phyloP scores from a whole-genome alignment of 2,888 invertebrate genomes.

The Drosophila kambysellisi region DNA sequence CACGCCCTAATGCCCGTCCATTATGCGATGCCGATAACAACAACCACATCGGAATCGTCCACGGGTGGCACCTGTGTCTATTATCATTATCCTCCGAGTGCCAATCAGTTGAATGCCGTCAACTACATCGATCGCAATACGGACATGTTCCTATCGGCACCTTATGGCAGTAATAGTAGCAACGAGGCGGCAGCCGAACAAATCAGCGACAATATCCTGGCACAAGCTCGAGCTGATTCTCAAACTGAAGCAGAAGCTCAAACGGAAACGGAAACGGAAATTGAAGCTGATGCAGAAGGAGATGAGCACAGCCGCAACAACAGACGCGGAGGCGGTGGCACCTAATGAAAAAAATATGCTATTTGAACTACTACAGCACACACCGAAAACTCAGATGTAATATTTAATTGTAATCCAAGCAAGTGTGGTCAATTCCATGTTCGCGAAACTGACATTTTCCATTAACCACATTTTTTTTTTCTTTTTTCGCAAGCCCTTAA shows the following conservation, averaged over 20 bases:
- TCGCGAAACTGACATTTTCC: neutral
- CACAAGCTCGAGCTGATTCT: neutral
- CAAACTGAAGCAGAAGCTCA: neutral
- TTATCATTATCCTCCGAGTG: conserved; percentile 39
- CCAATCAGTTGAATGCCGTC: conserved; percentile 30
- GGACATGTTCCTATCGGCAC: conserved; percentile 18
- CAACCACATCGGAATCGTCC: neutral
- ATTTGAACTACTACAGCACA: conserved; percentile 4
- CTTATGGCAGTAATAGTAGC: neutral
- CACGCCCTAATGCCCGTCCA: conserved; percentile 4
- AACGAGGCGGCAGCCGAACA: conserved; percentile 3
- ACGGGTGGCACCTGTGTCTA: conserved; percentile 25
- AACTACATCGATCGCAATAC: conserved; percentile 38
- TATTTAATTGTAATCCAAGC: conserved; percentile 2
- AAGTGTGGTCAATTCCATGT: neutral
- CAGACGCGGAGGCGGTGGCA: conserved; percentile 35
- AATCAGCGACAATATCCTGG: neutral
- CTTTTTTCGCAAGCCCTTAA: neutral
- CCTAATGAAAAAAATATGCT: neutral
- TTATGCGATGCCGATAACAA: conserved; percentile 1
- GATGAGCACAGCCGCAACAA: neutral
- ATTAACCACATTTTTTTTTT: neutral
- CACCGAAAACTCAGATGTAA: conserved; percentile 7
- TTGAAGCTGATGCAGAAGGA: neutral
- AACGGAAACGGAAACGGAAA: neutral